Conservation (phyloP, 2,797 vertebrate genomes). For the Fundulus diaphanus region DNA sequence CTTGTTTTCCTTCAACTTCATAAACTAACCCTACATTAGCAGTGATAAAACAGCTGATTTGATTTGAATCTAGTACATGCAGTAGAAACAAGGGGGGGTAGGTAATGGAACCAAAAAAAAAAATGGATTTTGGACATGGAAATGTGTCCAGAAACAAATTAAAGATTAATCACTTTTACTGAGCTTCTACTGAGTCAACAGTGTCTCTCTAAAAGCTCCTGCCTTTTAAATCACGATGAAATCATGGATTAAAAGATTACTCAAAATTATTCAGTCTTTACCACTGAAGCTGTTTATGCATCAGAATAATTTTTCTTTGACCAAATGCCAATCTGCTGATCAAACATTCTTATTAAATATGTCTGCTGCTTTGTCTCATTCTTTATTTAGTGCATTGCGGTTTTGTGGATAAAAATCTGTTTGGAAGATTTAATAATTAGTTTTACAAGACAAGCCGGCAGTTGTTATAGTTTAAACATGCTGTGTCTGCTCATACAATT, state of each 20-base stretch:
- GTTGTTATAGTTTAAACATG: conserved; percentile 32
- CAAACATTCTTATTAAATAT: conserved; percentile 25
- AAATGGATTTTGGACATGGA: not conserved
- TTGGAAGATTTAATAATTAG: conserved; percentile 24
- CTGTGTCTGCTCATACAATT: conserved; percentile 36
- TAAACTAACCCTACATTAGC: too few relatives aligned
- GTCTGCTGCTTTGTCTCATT: not conserved
- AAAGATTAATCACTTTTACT: conserved; percentile 26
- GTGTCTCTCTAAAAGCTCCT: conserved; percentile 15
- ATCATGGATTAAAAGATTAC: conserved; percentile 28
- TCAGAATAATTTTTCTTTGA: conserved; percentile 4
- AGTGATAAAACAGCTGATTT: not conserved
- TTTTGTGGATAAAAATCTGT: conserved; percentile 50
- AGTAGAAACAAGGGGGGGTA: not conserved
- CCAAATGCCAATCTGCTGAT: conserved; percentile 4
- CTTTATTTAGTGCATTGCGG: conserved; percentile 36
- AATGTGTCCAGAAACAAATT: conserved; percentile 13
- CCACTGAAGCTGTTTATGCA: conserved; percentile 14
- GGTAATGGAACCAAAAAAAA: not conserved
- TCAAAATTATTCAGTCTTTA: conserved; percentile 7
- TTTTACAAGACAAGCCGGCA: conserved; percentile 29
- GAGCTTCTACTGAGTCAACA: conserved; percentile 28
- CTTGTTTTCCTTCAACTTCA: too few relatives aligned
- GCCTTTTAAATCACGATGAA: conserved; percentile 36
- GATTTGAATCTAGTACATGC: not conserved